Evolutionary conservation across 2,797 vertebrate species (phyloP).

Genomic region (Carcharodon carcharias): DNA sequence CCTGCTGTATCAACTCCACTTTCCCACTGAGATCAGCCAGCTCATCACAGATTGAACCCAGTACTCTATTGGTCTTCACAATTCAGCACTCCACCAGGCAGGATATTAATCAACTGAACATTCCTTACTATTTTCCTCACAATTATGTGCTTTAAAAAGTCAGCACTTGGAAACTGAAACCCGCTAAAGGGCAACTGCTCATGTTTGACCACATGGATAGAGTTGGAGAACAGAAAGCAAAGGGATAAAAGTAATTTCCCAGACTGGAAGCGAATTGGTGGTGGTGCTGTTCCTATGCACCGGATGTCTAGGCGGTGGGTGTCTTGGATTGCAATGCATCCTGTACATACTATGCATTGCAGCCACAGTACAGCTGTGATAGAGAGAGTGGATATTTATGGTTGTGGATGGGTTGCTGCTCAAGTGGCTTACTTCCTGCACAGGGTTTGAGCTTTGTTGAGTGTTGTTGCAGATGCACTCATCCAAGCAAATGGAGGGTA

Average conservation of each 20-base stretch:
- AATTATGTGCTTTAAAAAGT: neutral
- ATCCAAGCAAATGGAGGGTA: neutral
- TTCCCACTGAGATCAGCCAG: neutral
- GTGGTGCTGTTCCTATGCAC: too few relatives aligned
- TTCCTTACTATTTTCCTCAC: neutral
- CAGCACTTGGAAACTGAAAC: neutral
- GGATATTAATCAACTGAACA: neutral
- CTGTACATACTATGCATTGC: neutral
- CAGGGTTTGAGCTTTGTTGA: neutral
- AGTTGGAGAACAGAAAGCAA: neutral
- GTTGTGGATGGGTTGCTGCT: neutral
- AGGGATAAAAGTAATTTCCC: neutral
- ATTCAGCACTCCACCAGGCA: neutral
- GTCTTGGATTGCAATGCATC: neutral
- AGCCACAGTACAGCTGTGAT: neutral
- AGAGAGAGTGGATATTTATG: neutral
- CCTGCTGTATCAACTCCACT: neutral
- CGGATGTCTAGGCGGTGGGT: neutral
- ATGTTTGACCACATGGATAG: neutral
- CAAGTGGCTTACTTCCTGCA: neutral
- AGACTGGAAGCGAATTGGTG: neutral
- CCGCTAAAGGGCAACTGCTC: neutral
- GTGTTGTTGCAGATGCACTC: neutral
- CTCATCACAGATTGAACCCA: neutral
- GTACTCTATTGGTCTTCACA: neutral